These are phyloP conservation scores for Amblyjoppa proteus DNA, from an alignment of 2,888 invertebrate genomes.

Conservation along the genomic window DNA sequence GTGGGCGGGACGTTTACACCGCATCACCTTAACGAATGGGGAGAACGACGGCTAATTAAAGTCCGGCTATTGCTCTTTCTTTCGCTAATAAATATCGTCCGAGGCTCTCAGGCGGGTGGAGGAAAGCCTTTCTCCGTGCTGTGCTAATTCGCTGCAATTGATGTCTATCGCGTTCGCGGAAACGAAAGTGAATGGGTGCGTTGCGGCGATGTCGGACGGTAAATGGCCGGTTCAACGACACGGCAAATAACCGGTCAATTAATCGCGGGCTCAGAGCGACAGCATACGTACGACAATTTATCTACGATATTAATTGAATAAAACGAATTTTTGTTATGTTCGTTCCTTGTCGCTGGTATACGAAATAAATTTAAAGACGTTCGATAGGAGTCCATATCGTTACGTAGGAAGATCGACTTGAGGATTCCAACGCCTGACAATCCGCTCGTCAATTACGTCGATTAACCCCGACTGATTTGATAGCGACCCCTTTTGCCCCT, in stretches of 20 bases:
- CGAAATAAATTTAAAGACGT: background rate
- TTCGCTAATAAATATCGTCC: background rate
- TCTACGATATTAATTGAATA: no score
- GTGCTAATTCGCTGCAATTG: slow-evolving; percentile 40
- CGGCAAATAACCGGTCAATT: no score
- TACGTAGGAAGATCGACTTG: slow-evolving; percentile 47
- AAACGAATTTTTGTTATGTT: background rate
- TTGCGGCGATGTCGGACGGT: background rate
- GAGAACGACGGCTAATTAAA: slow-evolving; percentile 28
- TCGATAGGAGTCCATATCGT: slow-evolving; percentile 16
- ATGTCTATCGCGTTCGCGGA: slow-evolving; percentile 10
- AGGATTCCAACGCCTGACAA: slow-evolving; percentile 61
- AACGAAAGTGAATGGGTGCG: slow-evolving; percentile 26
- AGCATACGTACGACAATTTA: no score
- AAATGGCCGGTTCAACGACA: no score
- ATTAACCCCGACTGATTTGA: slow-evolving; percentile 66
- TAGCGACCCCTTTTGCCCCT: slow-evolving; percentile 33
- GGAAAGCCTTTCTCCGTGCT: slow-evolving; percentile 22
- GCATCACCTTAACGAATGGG: background rate
- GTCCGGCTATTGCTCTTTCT: background rate
- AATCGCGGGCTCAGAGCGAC: no score
- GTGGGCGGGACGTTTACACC: no score
- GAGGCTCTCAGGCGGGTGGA: background rate
- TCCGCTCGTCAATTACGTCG: slow-evolving; percentile 68
- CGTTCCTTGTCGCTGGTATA: background rate